phyloP scores from a whole-genome alignment of 1,140 invertebrate species.

The Pseudomyrmex dendroicus region DNA sequence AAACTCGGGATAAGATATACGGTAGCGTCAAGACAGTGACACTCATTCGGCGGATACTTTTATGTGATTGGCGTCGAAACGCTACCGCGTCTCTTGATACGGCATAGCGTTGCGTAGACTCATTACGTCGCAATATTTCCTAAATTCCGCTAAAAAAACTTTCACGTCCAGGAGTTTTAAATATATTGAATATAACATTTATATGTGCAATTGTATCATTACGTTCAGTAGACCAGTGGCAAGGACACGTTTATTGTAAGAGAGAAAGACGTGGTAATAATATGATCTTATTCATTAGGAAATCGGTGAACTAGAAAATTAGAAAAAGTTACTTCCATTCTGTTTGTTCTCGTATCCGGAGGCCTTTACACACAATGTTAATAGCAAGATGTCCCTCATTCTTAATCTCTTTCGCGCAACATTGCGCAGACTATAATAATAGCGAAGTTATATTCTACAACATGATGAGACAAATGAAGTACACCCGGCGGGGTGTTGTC shows the following conservation, averaged over 20 bases:
- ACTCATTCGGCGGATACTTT: too few species aligned
- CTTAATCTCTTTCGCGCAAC: slow-evolving; percentile 17
- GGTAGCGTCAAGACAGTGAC: too few species aligned
- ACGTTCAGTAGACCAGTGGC: neutral
- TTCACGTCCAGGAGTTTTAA: too few species aligned
- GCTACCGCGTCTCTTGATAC: too few species aligned
- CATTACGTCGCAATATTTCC: neutral
- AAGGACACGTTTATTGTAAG: slow-evolving; percentile 9
- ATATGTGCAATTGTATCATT: neutral
- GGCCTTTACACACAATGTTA: slow-evolving; percentile 16
- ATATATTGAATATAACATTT: too few species aligned
- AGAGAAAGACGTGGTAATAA: neutral
- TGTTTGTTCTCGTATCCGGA: neutral
- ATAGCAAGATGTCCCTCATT: slow-evolving; percentile 14
- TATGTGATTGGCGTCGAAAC: too few species aligned
- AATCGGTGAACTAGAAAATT: neutral
- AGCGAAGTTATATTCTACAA: slow-evolving; percentile 13
- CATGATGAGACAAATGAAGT: slow-evolving; percentile 39
- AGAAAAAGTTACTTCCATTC: slow-evolving; percentile 1
- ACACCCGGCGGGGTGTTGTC: slow-evolving; percentile 2
- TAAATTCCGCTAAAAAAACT: neutral
- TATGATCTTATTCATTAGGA: neutral
- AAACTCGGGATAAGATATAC: too few species aligned
- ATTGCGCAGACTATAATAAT: slow-evolving; percentile 20
- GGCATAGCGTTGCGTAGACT: neutral